Percentiles rank a stretch among this genome's conserved stretches.
phyloP scores from a whole-genome alignment of 2,888 invertebrate genomes.

The Leptinotarsa rubiginosa region DNA sequence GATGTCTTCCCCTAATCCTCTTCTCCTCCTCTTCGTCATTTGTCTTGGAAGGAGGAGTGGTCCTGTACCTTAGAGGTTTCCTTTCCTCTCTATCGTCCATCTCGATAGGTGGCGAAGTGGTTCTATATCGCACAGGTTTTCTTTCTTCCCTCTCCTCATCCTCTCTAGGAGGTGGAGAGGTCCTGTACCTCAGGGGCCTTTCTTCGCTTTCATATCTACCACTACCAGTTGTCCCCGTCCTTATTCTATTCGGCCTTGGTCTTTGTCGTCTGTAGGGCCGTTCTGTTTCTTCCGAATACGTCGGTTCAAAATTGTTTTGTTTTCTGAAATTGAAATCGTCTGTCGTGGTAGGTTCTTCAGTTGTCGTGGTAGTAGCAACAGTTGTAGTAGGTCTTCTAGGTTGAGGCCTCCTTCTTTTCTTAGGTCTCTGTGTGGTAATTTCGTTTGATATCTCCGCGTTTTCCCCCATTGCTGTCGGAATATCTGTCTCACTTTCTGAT shows the following conservation, averaged over 20 bases:
- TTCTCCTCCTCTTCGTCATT: constrained; percentile 40
- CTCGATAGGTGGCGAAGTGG: constrained; percentile 26
- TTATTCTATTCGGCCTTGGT: constrained; percentile 46
- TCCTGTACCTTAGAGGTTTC: constrained; percentile 25
- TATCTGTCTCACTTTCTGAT: constrained; percentile 33
- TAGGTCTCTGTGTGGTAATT: constrained; percentile 51
- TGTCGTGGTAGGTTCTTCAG: constrained; percentile 38
- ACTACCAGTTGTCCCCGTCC: constrained; percentile 2
- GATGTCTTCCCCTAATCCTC: constrained; percentile 35
- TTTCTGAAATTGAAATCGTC: constrained; percentile 51
- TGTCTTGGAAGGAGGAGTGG: constrained; percentile 34
- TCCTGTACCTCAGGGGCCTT: constrained; percentile 32
- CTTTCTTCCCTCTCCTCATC: constrained; percentile 35
- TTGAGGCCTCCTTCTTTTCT: constrained; percentile 46
- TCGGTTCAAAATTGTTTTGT: constrained; percentile 43
- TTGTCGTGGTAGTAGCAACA: constrained; percentile 44
- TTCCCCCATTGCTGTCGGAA: constrained; percentile 35
- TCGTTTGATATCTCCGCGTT: constrained; percentile 53
- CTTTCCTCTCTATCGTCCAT: background rate
- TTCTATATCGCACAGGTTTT: constrained; percentile 31
- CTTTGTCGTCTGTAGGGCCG: constrained; percentile 50
- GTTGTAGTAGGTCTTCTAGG: constrained; percentile 48
- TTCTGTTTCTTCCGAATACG: constrained; percentile 49
- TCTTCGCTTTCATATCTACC: constrained; percentile 28
- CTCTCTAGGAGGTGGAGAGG: constrained; percentile 34